Conservation (phyloP, 2,113 vertebrate species). For the Monarcha castaneiventris region DNA sequence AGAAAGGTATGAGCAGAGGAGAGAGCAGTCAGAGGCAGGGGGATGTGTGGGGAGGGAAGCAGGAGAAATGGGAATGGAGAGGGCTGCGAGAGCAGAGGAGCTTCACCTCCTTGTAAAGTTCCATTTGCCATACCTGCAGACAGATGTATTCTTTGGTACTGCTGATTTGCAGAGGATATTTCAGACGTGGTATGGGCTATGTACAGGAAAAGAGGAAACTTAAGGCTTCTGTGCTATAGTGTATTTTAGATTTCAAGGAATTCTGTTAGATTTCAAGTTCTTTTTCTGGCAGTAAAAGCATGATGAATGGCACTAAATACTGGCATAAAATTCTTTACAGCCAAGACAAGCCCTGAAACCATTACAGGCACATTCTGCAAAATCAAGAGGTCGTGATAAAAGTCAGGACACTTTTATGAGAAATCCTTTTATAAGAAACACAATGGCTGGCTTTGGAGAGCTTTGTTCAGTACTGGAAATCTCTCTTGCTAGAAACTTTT, state of each 20-base stretch:
- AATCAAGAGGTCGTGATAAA: background rate
- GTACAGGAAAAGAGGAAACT: background rate
- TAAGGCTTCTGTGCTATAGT: background rate
- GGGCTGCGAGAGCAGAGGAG: background rate
- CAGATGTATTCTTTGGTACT: background rate
- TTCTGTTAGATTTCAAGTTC: background rate
- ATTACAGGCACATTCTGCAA: background rate
- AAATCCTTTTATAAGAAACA: background rate
- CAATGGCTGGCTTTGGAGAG: background rate
- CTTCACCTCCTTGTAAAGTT: background rate
- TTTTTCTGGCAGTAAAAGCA: background rate
- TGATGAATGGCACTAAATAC: background rate
- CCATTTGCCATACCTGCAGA: background rate
- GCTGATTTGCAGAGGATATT: background rate
- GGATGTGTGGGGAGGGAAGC: background rate
- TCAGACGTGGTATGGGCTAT: background rate
- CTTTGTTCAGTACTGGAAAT: background rate
- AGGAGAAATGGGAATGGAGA: background rate
- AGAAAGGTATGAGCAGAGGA: background rate
- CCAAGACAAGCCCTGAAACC: background rate
- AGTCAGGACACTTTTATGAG: background rate
- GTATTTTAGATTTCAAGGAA: background rate
- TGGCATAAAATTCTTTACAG: background rate
- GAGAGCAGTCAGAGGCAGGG: background rate
- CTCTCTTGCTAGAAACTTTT: background rate